Evolutionary conservation across 2,797 vertebrate species (phyloP).

Genomic region (Karalla daura): DNA sequence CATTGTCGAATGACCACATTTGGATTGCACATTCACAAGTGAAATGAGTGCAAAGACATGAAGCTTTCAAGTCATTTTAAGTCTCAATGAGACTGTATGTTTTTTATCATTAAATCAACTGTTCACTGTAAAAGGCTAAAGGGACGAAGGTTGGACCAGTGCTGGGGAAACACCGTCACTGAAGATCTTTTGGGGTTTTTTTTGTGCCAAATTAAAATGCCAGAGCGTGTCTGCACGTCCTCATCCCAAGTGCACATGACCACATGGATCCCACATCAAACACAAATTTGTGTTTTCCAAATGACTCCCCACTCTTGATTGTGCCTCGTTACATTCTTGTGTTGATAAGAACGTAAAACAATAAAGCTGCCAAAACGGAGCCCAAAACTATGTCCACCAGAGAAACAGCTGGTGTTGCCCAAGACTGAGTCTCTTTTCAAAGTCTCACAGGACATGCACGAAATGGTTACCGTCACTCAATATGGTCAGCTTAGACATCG

Average conservation of each 20-base stretch:
- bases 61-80: constrained; percentile 26
- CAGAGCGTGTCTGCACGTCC: too few relatives aligned
- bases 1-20: constrained; percentile 49
- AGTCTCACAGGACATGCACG: background rate
- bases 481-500: background rate
- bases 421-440: too few relatives aligned
- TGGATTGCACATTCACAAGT: constrained; percentile 54
- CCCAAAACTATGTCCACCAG: background rate
- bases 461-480: background rate
- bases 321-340: too few relatives aligned
- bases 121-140: background rate
- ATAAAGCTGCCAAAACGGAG: too few relatives aligned
- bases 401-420: background rate
- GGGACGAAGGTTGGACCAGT: background rate
- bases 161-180: too few relatives aligned
- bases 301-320: too few relatives aligned
- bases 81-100: constrained; percentile 23
- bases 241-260: too few relatives aligned
- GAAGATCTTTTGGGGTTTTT: too few relatives aligned
- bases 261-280: too few relatives aligned
- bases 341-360: too few relatives aligned
- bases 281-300: too few relatives aligned
- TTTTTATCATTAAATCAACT: background rate
- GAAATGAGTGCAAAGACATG: constrained; percentile 62
- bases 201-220: too few relatives aligned